Evolutionary conservation across 2,797 vertebrate species (phyloP).

Genomic region (Spea hammondii): DNA sequence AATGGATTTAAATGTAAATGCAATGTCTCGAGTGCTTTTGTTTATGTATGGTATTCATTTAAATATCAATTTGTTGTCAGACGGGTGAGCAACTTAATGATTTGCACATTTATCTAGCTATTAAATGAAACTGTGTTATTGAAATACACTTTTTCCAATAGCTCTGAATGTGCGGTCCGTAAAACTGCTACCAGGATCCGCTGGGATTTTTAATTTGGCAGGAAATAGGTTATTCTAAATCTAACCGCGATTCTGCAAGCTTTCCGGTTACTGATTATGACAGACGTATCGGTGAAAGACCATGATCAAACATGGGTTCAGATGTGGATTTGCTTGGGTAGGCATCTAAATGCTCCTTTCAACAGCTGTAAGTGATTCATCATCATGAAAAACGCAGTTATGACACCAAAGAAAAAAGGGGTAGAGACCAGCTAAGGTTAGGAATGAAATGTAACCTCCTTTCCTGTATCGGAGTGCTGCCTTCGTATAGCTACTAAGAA

Average conservation of each 20-base stretch:
- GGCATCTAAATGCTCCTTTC: conserved; percentile 15
- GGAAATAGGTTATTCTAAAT: conserved; percentile 30
- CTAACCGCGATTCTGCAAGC: not conserved
- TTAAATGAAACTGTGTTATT: no score
- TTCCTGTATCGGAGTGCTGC: not conserved
- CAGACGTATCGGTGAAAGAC: not conserved
- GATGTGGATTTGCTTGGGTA: conserved; percentile 18
- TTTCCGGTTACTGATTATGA: conserved; percentile 28
- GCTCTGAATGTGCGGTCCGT: not conserved
- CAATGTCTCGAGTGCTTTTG: no score
- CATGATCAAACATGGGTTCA: conserved; percentile 19
- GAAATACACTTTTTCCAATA: not conserved
- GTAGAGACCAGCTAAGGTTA: conserved; percentile 16
- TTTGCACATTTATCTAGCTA: no score
- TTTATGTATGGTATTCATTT: no score
- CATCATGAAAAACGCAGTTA: conserved; percentile 34
- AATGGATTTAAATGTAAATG: no score
- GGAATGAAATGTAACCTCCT: conserved; percentile 6
- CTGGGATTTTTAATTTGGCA: conserved; percentile 20
- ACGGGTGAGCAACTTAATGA: no score
- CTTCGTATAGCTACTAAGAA: not conserved
- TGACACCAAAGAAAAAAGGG: not conserved
- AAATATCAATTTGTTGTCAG: no score
- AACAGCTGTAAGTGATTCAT: conserved; percentile 36
- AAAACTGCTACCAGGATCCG: conserved; percentile 19